Base-by-base conservation (phyloP, 2,797 vertebrate genomes). In the Melanotaenia trifasciata region DNA sequence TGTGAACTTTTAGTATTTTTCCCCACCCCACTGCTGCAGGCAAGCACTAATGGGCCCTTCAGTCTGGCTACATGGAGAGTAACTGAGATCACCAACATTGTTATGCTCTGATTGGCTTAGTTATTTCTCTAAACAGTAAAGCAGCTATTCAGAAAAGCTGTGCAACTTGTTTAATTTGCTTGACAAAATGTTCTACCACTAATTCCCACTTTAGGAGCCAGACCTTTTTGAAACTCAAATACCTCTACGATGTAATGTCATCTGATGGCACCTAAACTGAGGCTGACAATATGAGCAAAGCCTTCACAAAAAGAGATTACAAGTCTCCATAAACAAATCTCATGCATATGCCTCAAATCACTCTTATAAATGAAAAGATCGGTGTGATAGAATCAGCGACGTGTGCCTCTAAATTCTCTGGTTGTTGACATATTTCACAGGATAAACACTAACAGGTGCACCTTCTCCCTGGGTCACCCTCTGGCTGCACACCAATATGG, bases 391-490 rank as follows among this genome's bases (percentile, higher is more conserved):
- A 85, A 62, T 75, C 68, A 75, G 66, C 12, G 51, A 57, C 54
- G 51, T 58, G 62, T 63, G 40, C 60, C 63, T 50, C 59, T 76
- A 63, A 77, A 86, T 76, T 83, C 74, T 83, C 64, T 57, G 78
- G 64, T 74, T 84, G 82, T 80, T 89, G 89, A 86, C 90, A 90
- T 84, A 86, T 90, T 75, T 87, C 51, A 76, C 57, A 75, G 71
- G 72, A 81, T 84, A 89, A 93, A 92, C 90, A 88, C 85, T 89
- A 89, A 85, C 87, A 91, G 91, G 89, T 93, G 89, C 85, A 77
- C 75, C 81, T 72, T 90, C 87, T 88, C 87, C 74, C 75, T 72
- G 81, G 90, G 88, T 93, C 88, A 86, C 73, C 85, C 84, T 72
- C 84, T 90, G 89, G 88, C 83, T 81, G 78, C 60, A 64, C 67